Evolutionary conservation across 1,140 invertebrate genomes (phyloP).

Genomic region (Rhagoletis pomonella): DNA sequence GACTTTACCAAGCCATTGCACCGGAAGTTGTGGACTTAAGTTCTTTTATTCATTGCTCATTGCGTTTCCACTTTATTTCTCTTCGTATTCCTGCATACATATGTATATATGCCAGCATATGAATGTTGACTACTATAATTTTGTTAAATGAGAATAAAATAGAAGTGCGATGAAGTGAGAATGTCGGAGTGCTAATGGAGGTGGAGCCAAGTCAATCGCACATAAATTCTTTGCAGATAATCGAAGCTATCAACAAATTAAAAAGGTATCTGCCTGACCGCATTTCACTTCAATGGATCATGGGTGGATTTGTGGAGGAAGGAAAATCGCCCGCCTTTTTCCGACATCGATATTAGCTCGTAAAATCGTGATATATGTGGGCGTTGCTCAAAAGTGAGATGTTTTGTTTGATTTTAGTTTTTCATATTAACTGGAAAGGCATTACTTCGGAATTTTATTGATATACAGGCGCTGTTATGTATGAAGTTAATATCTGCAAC

Average conservation of each 20-base stretch:
- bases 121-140: neutral
- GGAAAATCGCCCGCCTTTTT: neutral
- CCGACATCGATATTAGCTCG: neutral
- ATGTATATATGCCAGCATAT: no score
- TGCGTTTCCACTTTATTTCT: no score
- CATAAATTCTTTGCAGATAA: constrained; percentile 41
- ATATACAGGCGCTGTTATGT: no score
- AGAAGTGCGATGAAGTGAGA: neutral
- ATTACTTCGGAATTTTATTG: no score
- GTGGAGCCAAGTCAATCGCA: neutral
- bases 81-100: no score
- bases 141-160: constrained; percentile 38
- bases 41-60: neutral
- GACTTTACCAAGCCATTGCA: constrained; percentile 18
- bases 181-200: neutral
- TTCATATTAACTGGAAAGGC: no score
- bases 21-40: neutral
- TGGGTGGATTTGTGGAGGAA: neutral
- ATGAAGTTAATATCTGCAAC: no score
- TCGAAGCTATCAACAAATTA: constrained; percentile 50
- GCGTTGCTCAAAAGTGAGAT: neutral
- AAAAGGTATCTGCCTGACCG: constrained; percentile 9
- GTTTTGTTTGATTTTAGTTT: neutral
- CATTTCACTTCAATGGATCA: neutral
- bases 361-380: neutral